phyloP scores from a whole-genome alignment of 2,113 vertebrate species.

The Oncorhynchus masou region DNA sequence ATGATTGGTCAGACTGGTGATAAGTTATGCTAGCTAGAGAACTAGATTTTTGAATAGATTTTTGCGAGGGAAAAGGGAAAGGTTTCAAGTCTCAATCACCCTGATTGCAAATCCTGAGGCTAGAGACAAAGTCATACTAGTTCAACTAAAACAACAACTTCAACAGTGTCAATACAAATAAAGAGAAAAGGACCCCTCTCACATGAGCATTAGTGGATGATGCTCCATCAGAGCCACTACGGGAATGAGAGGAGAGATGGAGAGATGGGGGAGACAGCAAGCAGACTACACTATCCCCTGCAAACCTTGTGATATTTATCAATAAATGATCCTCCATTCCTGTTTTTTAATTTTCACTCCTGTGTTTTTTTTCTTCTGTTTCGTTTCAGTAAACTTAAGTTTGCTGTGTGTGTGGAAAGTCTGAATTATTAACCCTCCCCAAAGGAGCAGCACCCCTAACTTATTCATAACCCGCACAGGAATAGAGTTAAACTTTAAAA shows the following conservation, averaged over 20 bases:
- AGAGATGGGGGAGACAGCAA: conserved; percentile 5
- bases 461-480: conserved; percentile 82
- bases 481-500: conserved; percentile 80
- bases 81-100: background rate
- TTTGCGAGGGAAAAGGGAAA: background rate
- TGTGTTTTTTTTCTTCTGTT: conserved; percentile 52
- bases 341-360: conserved; percentile 58
- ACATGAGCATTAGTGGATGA: background rate
- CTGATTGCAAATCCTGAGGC: background rate
- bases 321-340: conserved; percentile 74
- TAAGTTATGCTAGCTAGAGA: too few relatives aligned
- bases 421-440: conserved; percentile 83
- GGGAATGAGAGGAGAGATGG: conserved; percentile 1
- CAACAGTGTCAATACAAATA: background rate
- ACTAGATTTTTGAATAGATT: too few relatives aligned
- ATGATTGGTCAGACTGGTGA: background rate
- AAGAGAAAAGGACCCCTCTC: background rate
- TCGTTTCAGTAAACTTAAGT: conserved; percentile 77
- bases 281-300: conserved; percentile 52
- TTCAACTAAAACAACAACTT: background rate
- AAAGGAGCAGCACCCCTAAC: conserved; percentile 75
- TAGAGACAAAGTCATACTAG: background rate
- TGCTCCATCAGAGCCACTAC: background rate
- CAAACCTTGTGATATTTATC: conserved; percentile 77
- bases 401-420: conserved; percentile 63